Evolutionary conservation across 2,888 invertebrate genomes (phyloP).

Genomic region (Cataglyphis albicans): DNA sequence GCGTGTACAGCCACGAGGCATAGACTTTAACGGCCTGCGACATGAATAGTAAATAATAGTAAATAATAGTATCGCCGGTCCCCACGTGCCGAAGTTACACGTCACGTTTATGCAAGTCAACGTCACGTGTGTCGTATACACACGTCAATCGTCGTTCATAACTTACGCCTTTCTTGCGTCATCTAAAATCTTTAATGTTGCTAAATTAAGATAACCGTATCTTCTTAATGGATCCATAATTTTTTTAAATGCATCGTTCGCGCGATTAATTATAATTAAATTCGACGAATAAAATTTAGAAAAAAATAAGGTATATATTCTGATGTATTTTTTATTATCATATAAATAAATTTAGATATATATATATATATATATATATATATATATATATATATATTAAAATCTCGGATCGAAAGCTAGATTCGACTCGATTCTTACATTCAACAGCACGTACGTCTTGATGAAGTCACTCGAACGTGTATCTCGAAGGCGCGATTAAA

Average conservation of each 20-base stretch:
- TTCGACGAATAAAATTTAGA: conserved; percentile 35
- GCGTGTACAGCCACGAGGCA: conserved; percentile 18
- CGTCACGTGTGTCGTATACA: conserved; percentile 1
- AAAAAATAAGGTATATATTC: neutral
- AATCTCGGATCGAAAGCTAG: neutral
- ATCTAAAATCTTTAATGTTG: neutral
- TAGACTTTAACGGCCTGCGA: conserved; percentile 60
- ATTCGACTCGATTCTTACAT: neutral
- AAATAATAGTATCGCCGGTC: conserved; percentile 69
- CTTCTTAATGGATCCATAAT: neutral
- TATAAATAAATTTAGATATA: neutral
- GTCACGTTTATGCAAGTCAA: conserved; percentile 47
- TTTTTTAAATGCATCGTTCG: conserved; percentile 32
- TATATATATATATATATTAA: neutral
- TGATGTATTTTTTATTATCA: neutral
- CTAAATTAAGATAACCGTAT: neutral
- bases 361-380: neutral
- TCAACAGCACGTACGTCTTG: conserved; percentile 18
- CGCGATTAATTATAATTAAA: conserved; percentile 27
- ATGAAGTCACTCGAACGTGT: conserved; percentile 53
- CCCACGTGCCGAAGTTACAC: conserved; percentile 65
- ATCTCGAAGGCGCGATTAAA: conserved; percentile 52
- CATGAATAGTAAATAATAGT: conserved; percentile 75
- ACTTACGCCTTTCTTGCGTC: conserved; percentile 5
- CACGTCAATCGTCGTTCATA: conserved; percentile 22